phyloP scores from a whole-genome alignment of 2,113 vertebrate species.

The Odocoileus hemionus region DNA sequence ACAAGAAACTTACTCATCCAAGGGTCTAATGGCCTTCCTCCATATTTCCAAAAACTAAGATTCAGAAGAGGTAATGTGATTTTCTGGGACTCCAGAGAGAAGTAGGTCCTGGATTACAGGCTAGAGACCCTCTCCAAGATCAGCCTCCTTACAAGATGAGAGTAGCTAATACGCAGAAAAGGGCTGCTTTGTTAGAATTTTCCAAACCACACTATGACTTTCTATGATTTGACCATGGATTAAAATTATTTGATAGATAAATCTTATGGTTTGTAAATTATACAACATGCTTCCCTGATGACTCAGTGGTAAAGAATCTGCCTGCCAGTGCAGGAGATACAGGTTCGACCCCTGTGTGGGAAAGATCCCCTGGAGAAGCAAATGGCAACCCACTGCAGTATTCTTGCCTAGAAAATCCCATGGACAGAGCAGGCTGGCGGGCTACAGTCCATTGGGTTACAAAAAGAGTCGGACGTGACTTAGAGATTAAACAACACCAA shows the following conservation, averaged over 20 bases:
- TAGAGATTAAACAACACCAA: neutral
- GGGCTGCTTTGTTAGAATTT: neutral
- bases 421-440: neutral
- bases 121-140: neutral
- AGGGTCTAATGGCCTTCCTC: neutral
- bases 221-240: neutral
- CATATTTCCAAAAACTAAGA: neutral
- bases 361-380: neutral
- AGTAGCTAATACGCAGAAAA: neutral
- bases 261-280: neutral
- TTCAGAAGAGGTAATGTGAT: neutral
- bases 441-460: neutral
- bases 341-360: neutral
- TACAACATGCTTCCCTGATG: neutral
- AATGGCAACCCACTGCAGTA: neutral
- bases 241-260: neutral
- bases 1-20: neutral
- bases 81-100: neutral
- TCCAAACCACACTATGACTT: neutral
- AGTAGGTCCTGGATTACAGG: neutral
- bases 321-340: neutral
- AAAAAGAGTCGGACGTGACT: neutral
- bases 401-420: neutral
- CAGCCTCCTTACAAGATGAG: neutral
- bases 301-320: neutral